Percentiles rank a stretch among this genome's conserved stretches.
Conservation (phyloP, 2,797 vertebrate genomes). For the Halcyon badia region DNA sequence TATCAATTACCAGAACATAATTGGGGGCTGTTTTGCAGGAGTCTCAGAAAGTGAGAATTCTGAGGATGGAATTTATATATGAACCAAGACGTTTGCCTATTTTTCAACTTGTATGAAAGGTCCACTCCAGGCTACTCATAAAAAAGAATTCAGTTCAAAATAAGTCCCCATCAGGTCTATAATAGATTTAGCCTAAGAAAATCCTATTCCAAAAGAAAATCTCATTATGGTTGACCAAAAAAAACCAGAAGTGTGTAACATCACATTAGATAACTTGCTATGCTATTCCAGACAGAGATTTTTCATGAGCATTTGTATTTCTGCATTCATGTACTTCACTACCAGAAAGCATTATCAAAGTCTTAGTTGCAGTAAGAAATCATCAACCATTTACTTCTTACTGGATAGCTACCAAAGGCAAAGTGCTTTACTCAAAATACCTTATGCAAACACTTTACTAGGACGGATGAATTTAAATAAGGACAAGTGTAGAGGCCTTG, state of each 20-base stretch:
- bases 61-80: neutral
- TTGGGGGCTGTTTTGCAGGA: neutral
- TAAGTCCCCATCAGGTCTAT: neutral
- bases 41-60: neutral
- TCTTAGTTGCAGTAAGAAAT: neutral
- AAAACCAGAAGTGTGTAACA: neutral
- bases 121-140: neutral
- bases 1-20: neutral
- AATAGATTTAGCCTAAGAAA: neutral
- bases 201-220: neutral
- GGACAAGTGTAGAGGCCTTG: no score
- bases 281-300: neutral
- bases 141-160: neutral
- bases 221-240: neutral
- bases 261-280: neutral
- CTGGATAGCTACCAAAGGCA: neutral
- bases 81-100: neutral
- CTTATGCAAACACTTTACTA: neutral
- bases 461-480: neutral
- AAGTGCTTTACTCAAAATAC: neutral
- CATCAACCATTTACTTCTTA: neutral
- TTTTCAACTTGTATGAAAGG: neutral
- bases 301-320: neutral
- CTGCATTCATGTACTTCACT: neutral
- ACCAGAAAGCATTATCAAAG: neutral